Base-by-base conservation (phyloP, 2,113 vertebrate species). In the Colistium nudipinnis region DNA sequence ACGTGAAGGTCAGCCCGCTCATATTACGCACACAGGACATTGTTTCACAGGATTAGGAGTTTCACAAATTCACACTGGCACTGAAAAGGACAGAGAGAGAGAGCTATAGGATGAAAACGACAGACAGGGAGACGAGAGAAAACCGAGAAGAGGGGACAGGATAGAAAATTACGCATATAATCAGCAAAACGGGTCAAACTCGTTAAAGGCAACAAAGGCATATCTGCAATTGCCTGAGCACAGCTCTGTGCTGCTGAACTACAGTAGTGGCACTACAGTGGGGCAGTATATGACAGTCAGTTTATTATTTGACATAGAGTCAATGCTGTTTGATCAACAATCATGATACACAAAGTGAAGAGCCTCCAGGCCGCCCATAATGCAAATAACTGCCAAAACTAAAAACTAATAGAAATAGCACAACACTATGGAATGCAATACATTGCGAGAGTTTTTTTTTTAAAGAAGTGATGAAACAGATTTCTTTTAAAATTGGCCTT, bases 101-200 rank as follows among this genome's bases (percentile, higher is more conserved):
- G 19, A 73, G 57, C 62, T 6, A 44, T 9, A 39, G 27, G 25
- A 45, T 13, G 1, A 33, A 47, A 66, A 35, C 45, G 28, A 56
- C 4, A 25, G 53, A 76, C 27, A 70, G 30, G 52, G 39, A 30
- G 27, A 31, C 38, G 44, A 22, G 27, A 49, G 27, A 62, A 44
- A 56, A 57, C 41, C 67, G 45, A 60, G 36, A 73, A 45, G 52
- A 3, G 7, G 20, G 56, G 56, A 66, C 61, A 64, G 38, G 59
- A 74, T 52, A 24, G 16, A 85, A 81, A 78, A 63, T 6, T 69
- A 54, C 69, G 48, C 24, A n/a, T 62, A 64, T 78, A 75, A 80
- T 80, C 82, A 64, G 78, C 22, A 60, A 83, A 87, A 70, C 24
- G 57, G 82, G 84, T 90, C 74, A 84, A 85, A 87, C 82, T 87